Percentiles rank a stretch among this genome's conserved stretches.
phyloP scores from a whole-genome alignment of 2,888 invertebrate genomes.

The Baronia brevicornis region DNA sequence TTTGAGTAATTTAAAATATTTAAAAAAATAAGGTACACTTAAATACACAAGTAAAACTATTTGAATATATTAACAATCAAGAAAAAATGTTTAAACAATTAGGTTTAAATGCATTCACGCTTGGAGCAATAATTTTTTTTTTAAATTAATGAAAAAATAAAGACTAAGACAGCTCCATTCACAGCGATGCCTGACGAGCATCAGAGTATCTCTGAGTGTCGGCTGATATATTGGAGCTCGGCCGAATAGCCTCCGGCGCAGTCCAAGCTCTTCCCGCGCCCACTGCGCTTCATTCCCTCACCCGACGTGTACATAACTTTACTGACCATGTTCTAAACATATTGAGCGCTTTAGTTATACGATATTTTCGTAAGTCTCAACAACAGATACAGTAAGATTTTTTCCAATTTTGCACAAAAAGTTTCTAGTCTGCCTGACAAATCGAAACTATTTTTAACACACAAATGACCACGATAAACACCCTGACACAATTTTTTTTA shows the following conservation, averaged over 20 bases:
- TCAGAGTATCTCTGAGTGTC: slow-evolving; percentile 53
- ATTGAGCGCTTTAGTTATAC: neutral
- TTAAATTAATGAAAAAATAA: slow-evolving; percentile 1
- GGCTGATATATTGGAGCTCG: slow-evolving; percentile 70
- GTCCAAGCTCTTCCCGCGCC: slow-evolving; percentile 26
- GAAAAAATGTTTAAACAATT: no score
- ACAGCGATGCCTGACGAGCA: slow-evolving; percentile 24
- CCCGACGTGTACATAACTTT: slow-evolving; percentile 6
- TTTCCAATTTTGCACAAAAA: no score
- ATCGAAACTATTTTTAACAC: no score
- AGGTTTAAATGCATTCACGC: no score
- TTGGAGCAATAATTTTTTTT: no score
- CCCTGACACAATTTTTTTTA: no score
- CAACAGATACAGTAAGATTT: no score
- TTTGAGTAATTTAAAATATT: slow-evolving; percentile 1
- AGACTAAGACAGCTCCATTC: slow-evolving; percentile 28
- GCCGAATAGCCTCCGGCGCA: slow-evolving; percentile 60
- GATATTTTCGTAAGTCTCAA: no score
- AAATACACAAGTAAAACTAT: no score
- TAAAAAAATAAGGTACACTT: neutral
- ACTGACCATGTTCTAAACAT: neutral
- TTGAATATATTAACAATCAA: no score
- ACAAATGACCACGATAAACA: no score
- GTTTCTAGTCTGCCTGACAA: no score
- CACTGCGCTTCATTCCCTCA: slow-evolving; percentile 9